Evolutionary conservation across 2,113 vertebrate species (phyloP), one percentile per base, ranked within the genome.

Genomic region (Pica pica): DNA sequence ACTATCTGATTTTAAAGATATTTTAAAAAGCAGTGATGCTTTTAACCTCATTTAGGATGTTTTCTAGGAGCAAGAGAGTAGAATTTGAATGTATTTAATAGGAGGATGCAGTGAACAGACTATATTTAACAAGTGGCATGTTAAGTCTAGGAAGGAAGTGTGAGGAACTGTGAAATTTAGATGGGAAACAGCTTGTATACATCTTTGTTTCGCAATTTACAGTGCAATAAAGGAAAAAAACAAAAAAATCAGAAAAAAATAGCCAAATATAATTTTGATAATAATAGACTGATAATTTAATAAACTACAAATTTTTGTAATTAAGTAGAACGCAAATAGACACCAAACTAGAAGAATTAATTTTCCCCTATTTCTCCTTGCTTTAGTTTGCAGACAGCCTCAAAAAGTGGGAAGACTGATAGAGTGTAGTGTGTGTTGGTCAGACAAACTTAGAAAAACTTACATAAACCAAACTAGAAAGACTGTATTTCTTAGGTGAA

Each of bases 1-100:
- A 37, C 39, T 70, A 83, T 37, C n/a, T 97, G 80, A 94, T 55
- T 95, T 96, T 86, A 91, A 68, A 94, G 44, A 33, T 74, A 76
- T 37, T 65, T 63, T 86, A 44, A 31, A 93, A 94, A 77, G 27
- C 21, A 96, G 39, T 88, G 63, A 78, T 79, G n/a, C 37, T 65
- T 57, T 73, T 33, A 64, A 47, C 68, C 33, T 22, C 28, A 59
- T 81, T 94, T 94, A 28, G 19, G n/a, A 63, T 95, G 46, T 63
- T 93, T 97, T 93, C 63, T 95, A 95, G 35, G 27, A 87, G 23
- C 23, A 77, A 94, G 59, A 81, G 28, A 57, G 14, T 41, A 87
- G 67, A 83, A 94, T 73, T 60, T 35, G 20, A 75, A 94, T 64
- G n/a, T 14, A 91, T 88, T 93, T 92, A 85, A 83, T 39, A 93